Evolutionary conservation across 92 coral and sea anemone genomes (phyloP).

Genomic region (Parazoanthus darwini): DNA sequence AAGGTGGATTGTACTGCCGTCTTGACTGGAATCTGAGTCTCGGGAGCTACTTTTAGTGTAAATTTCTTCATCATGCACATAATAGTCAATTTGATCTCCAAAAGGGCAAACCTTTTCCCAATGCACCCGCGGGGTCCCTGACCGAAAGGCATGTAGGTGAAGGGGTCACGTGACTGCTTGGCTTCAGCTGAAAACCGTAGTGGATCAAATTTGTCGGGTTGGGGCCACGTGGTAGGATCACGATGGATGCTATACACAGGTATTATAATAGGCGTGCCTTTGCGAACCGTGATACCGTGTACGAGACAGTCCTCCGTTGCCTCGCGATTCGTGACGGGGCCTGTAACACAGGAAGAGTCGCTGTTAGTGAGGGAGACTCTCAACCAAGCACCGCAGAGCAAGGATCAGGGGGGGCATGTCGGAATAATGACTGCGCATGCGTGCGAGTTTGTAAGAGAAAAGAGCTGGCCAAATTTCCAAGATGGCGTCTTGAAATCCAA

Average conservation of each 20-base stretch:
- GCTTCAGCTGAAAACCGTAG: neutral
- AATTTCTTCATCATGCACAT: neutral
- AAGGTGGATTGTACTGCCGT: neutral
- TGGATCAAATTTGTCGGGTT: neutral
- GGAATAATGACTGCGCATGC: too few relatives aligned
- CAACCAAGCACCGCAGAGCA: too few relatives aligned
- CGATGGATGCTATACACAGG: conserved; percentile 17
- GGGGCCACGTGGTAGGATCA: neutral
- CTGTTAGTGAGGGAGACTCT: too few relatives aligned
- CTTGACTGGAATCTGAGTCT: neutral
- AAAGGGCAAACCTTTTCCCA: neutral
- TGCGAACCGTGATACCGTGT: neutral
- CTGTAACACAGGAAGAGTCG: neutral
- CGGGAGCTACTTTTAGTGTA: neutral
- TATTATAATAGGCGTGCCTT: neutral
- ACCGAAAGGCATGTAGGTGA: neutral
- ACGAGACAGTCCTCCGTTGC: neutral
- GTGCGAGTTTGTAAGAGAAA: too few relatives aligned
- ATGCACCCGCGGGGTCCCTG: conserved; percentile 4
- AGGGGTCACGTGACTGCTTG: neutral
- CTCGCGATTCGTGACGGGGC: neutral
- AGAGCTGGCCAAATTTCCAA: too few relatives aligned
- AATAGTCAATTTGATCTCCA: neutral
- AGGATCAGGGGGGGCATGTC: too few relatives aligned
- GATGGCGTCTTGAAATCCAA: too few relatives aligned